Evolutionary conservation across 2,888 invertebrate genomes (phyloP).

Genomic region (Trachelus stipa): DNA sequence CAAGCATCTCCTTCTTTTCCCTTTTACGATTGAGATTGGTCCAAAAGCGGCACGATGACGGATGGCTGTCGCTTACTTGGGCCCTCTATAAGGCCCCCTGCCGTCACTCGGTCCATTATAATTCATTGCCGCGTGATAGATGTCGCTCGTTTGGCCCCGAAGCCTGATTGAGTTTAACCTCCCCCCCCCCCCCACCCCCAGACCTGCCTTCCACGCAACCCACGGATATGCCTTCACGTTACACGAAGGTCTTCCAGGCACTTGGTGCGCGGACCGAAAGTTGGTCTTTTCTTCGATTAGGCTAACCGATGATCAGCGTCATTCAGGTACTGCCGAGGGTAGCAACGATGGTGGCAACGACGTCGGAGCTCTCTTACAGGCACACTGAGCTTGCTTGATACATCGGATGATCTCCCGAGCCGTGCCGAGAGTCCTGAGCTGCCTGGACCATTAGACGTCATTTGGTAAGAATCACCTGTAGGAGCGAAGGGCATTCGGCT

Average conservation of each 20-base stretch:
- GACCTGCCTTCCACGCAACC: neutral
- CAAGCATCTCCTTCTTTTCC: constrained; percentile 10
- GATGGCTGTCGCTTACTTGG: constrained; percentile 52
- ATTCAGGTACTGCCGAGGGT: too few species aligned
- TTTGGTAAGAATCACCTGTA: constrained; percentile 45
- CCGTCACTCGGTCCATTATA: constrained; percentile 48
- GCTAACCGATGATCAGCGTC: too few species aligned
- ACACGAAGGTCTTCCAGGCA: neutral
- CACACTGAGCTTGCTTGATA: too few species aligned
- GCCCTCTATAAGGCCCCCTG: constrained; percentile 43
- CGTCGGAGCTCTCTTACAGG: too few species aligned
- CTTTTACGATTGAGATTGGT: constrained; percentile 17
- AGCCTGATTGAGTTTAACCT: constrained; percentile 52
- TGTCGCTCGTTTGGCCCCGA: constrained; percentile 55
- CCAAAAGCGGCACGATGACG: constrained; percentile 46
- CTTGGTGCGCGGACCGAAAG: too few species aligned
- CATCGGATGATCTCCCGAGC: too few species aligned
- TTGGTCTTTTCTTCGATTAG: too few species aligned
- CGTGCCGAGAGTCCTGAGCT: too few species aligned
- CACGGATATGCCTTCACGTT: neutral
- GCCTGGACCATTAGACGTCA: constrained; percentile 33
- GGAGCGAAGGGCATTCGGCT: constrained; percentile 7
- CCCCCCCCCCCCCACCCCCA: constrained; percentile 20
- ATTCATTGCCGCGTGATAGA: constrained; percentile 58
- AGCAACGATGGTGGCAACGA: too few species aligned